Evolutionary conservation across 2,113 vertebrate genomes (phyloP), one percentile per base, ranked within the genome.

Genomic region (Sander lucioperca): DNA sequence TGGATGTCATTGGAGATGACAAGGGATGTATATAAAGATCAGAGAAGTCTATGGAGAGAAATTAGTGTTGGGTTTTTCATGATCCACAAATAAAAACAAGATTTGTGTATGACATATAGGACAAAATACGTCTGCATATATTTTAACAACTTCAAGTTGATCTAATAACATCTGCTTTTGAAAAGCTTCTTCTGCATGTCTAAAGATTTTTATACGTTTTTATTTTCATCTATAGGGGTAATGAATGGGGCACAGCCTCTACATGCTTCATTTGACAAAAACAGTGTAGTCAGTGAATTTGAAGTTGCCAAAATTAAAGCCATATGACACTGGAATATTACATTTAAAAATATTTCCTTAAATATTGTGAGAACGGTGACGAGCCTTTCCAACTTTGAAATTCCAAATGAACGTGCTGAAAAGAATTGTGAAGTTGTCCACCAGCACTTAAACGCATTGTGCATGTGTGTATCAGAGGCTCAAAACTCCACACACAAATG

Each of bases 1-100:
- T 74, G 56, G 58, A 33, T 72, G 39, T 61, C 53, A 64, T 36
- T 23, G 73, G 65, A 69, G 14, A 70, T n/a, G 65, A 61, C 23
- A 5, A 33, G 50, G 25, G 69, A 58, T 27, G 11, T 54, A 50
- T 65, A 75, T 54, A 30, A 66, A 59, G 18, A 74, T 53, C 21
- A 62, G 48, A 56, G 43, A 71, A 7, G 53, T 65, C 30, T 27
- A 14, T 64, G 12, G 19, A 74, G 25, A 85, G 48, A 63, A 67
- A 72, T 65, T 23, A 1, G 18, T 5, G 45, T 48, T 50, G 9
- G 59, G 13, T 18, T 59, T 23, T 68, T 58, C 7, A 51, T 18
- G 14, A 51, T 23, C 18, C 9, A 53, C 16, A 64, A 9, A n/a
- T 25, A n/a, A 43, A 25, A 45, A 23, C 14, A 16, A 39, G 7